Evolutionary conservation across 2,797 vertebrate species (phyloP).

Genomic region (Anniella stebbinsi): DNA sequence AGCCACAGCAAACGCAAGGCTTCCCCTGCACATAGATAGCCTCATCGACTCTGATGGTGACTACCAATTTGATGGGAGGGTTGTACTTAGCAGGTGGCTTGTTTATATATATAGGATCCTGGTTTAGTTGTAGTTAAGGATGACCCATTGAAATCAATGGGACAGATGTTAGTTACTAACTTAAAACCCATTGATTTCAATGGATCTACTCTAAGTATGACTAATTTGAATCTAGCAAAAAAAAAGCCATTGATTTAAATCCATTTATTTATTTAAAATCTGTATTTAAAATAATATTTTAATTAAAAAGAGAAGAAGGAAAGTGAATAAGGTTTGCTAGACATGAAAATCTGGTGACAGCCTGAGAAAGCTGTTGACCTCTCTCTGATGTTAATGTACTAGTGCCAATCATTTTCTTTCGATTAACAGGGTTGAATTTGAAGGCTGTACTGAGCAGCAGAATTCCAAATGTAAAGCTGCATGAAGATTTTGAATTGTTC

Average conservation of each 20-base stretch:
- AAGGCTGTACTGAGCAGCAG: conserved; percentile 60
- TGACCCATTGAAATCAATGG: no score
- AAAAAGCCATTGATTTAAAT: not conserved
- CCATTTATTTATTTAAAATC: not conserved
- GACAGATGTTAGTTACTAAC: no score
- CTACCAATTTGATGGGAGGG: not conserved
- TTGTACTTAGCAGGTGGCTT: no score
- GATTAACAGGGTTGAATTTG: conserved; percentile 63
- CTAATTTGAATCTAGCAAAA: no score
- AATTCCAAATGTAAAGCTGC: conserved; percentile 27
- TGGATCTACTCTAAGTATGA: no score
- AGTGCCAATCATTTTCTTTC: not conserved
- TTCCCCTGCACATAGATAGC: no score
- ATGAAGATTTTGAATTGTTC: conserved; percentile 64
- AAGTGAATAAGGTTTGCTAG: not conserved
- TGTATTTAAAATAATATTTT: not conserved
- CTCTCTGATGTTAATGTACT: not conserved
- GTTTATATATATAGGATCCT: no score
- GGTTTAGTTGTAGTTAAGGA: no score
- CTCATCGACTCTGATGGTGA: not conserved
- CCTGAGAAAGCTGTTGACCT: not conserved
- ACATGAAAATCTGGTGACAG: not conserved
- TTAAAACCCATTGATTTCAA: no score
- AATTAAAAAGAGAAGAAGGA: not conserved
- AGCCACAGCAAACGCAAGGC: no score